A percentile compares a stretch with the other conserved stretches of the same genome.
Conservation (phyloP, 2,888 invertebrate genomes). For the Catocala fraxini region DNA sequence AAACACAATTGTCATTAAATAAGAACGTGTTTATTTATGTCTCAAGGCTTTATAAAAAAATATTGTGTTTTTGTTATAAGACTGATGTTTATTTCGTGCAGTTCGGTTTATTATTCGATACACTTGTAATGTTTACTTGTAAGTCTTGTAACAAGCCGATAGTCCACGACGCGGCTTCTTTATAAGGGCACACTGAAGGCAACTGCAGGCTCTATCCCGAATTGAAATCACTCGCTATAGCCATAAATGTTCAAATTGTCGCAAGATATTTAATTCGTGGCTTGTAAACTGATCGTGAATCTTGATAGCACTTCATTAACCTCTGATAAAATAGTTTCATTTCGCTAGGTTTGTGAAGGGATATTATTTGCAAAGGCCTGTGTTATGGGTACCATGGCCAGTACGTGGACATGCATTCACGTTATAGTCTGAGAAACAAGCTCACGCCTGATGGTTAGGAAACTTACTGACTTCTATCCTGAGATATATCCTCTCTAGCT, state of each 20-base stretch:
- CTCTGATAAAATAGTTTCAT: conserved; percentile 26
- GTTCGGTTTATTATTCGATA: conserved; percentile 21
- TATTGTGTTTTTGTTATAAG: conserved; percentile 9
- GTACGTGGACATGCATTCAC: too few species aligned
- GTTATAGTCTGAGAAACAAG: too few species aligned
- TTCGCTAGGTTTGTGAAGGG: too few species aligned
- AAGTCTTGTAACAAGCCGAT: conserved; percentile 16
- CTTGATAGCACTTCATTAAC: conserved; percentile 48
- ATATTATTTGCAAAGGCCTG: too few species aligned
- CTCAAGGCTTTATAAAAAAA: conserved; percentile 39
- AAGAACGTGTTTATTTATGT: conserved; percentile 19
- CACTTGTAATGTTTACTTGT: conserved; percentile 14
- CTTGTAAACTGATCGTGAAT: conserved; percentile 26
- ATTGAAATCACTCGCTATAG: conserved; percentile 32
- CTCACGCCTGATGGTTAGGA: too few species aligned
- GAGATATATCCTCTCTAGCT: too few species aligned
- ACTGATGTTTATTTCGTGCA: conserved; percentile 10
- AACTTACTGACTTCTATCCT: too few species aligned
- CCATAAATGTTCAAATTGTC: conserved; percentile 51
- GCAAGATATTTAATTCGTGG: conserved; percentile 46
- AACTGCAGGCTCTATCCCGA: conserved; percentile 28
- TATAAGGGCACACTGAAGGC: conserved; percentile 42
- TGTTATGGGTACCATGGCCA: too few species aligned
- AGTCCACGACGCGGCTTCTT: conserved; percentile 33
- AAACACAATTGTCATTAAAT: too few species aligned